Evolutionary conservation across 2,888 invertebrate genomes (phyloP).

Genomic region (Girardia tigrina): DNA sequence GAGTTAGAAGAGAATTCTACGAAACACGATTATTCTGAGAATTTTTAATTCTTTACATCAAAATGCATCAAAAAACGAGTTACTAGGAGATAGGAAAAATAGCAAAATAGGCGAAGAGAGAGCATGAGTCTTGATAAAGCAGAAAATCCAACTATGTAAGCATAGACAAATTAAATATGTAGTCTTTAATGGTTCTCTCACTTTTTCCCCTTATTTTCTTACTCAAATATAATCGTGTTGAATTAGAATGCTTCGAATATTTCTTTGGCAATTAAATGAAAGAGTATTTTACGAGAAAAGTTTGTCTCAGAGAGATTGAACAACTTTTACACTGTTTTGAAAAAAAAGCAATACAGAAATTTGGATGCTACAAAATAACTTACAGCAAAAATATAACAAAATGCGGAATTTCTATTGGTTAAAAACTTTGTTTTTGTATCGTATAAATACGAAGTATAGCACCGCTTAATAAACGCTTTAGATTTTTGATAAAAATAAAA

Average conservation of each 20-base stretch:
- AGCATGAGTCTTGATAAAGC: not conserved
- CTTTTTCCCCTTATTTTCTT: not conserved
- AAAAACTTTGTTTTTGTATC: not conserved
- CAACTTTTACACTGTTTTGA: slow-evolving; percentile 18
- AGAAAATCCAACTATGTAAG: slow-evolving; percentile 17
- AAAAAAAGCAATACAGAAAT: slow-evolving; percentile 23
- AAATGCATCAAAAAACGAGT: not conserved
- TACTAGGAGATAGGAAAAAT: slow-evolving; percentile 6
- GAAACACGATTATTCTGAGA: not conserved
- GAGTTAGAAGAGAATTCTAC: not conserved
- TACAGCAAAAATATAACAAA: not conserved
- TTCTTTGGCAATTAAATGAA: not conserved
- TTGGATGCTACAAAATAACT: slow-evolving; percentile 5
- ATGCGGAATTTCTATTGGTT: not conserved
- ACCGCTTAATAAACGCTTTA: slow-evolving; percentile 11
- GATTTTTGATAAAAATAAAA: not conserved
- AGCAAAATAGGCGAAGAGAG: not conserved
- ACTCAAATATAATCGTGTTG: slow-evolving; percentile 12
- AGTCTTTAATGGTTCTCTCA: slow-evolving; percentile 13
- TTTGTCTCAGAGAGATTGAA: not conserved
- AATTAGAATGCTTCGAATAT: slow-evolving; percentile 23
- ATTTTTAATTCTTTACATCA: not conserved
- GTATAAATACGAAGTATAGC: not conserved
- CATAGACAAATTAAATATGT: not conserved
- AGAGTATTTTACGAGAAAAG: slow-evolving; percentile 4